Percentiles rank a stretch among this genome's conserved stretches.
These are phyloP conservation scores for Sarcoramphus papa DNA, from an alignment of 2,797 vertebrate genomes.

Conservation along the genomic window DNA sequence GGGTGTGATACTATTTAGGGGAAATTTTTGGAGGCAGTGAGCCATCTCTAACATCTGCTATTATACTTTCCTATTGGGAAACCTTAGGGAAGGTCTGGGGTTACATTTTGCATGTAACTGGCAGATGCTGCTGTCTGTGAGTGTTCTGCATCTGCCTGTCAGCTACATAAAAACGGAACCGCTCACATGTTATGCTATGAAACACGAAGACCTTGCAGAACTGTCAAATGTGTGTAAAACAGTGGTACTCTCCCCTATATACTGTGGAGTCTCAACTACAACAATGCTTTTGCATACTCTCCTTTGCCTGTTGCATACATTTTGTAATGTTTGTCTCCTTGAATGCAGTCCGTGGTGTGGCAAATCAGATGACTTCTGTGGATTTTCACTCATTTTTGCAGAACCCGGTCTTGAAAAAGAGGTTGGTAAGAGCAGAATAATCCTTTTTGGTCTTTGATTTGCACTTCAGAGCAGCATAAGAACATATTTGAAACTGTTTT, in stretches of 20 bases:
- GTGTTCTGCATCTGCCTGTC: background rate
- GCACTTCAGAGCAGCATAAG: background rate
- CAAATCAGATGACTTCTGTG: constrained; percentile 85
- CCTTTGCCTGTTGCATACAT: background rate
- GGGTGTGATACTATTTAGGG: background rate
- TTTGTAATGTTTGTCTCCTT: background rate
- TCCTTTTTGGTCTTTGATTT: background rate
- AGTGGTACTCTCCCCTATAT: background rate
- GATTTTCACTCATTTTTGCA: constrained; percentile 85
- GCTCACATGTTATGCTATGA: rapidly evolving
- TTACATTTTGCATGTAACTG: background rate
- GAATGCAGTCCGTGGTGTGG: constrained; percentile 84
- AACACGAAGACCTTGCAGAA: background rate
- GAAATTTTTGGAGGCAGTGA: background rate
- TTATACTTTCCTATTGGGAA: background rate
- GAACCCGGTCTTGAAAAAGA: constrained; percentile 90
- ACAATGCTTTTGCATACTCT: rapidly evolving
- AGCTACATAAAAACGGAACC: background rate
- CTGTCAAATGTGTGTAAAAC: background rate
- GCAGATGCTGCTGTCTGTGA: background rate
- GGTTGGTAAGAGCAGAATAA: constrained; percentile 72
- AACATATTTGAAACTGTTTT: background rate
- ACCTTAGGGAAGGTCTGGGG: background rate
- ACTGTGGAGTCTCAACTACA: background rate
- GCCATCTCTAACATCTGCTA: background rate